Conservation (phyloP, 2,888 invertebrate species). For the Chironomus riparius region DNA sequence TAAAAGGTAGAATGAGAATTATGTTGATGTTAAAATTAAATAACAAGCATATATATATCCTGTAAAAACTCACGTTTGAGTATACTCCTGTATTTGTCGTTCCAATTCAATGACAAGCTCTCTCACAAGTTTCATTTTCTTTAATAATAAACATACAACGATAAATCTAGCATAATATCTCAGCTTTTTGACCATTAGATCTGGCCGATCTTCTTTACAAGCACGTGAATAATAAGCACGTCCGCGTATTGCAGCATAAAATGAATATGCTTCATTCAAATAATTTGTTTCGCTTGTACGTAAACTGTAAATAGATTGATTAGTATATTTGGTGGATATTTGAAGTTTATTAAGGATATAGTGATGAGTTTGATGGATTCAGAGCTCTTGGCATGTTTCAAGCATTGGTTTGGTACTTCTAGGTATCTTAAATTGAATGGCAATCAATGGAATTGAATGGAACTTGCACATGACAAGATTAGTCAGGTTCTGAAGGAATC, state of each 20-base stretch:
- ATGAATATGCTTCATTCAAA: conserved; percentile 90
- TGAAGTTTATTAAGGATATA: too few relatives aligned
- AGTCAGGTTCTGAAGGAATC: too few relatives aligned
- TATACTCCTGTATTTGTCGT: conserved; percentile 90
- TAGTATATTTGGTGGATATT: too few relatives aligned
- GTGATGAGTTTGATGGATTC: too few relatives aligned
- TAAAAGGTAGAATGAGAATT: conserved; percentile 28
- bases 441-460: too few relatives aligned
- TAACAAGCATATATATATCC: not conserved
- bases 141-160: conserved; percentile 86
- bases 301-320: conserved; percentile 52
- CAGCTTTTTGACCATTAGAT: conserved; percentile 94
- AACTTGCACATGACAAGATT: too few relatives aligned
- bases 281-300: conserved; percentile 95
- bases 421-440: too few relatives aligned
- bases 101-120: conserved; percentile 88
- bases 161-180: conserved; percentile 93
- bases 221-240: conserved; percentile 91
- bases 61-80: conserved; percentile 52
- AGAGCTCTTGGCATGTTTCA: not conserved
- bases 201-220: conserved; percentile 85
- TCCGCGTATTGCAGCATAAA: conserved; percentile 90
- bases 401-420: too few relatives aligned
- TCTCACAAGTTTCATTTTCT: conserved; percentile 85
- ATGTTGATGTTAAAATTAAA: not conserved